These are phyloP conservation scores for Acleris laterana DNA, from an alignment of 2,888 invertebrate species.

Conservation along the genomic window DNA sequence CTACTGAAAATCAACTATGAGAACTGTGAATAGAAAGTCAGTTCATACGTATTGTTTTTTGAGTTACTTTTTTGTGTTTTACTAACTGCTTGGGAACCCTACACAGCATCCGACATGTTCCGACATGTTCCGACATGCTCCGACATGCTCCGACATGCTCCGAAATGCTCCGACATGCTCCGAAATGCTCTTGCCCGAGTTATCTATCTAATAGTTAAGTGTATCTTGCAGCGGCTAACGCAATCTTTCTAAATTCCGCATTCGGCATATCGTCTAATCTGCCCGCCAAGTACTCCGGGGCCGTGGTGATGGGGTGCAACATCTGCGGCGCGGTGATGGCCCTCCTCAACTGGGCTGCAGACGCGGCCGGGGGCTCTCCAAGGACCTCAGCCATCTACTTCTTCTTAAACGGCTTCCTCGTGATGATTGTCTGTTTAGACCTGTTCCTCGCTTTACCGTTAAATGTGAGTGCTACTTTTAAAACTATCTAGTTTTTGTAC, in stretches of 20 bases:
- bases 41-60: too few relatives aligned
- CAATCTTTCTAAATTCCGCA: slow-evolving; percentile 98
- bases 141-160: too few relatives aligned
- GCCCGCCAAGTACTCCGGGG: slow-evolving; percentile 96
- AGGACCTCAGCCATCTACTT: slow-evolving; percentile 98
- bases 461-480: slow-evolving; percentile 88
- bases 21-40: too few relatives aligned
- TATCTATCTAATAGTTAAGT: too few relatives aligned
- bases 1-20: too few relatives aligned
- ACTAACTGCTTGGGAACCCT: too few relatives aligned
- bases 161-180: too few relatives aligned
- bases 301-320: slow-evolving; percentile 96
- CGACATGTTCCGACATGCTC: too few relatives aligned
- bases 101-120: too few relatives aligned
- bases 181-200: too few relatives aligned
- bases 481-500: too few relatives aligned
- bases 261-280: slow-evolving; percentile 97
- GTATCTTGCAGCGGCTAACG: slow-evolving; percentile 82
- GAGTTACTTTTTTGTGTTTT: too few relatives aligned
- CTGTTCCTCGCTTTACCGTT: slow-evolving; percentile 97
- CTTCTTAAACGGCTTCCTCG: slow-evolving; percentile 96
- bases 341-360: slow-evolving; percentile 88
- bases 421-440: slow-evolving; percentile 96
- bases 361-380: slow-evolving; percentile 87
- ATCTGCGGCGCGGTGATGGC: slow-evolving; percentile 96